Base-by-base conservation (phyloP, 2,113 vertebrate genomes). In the Colius striatus region DNA sequence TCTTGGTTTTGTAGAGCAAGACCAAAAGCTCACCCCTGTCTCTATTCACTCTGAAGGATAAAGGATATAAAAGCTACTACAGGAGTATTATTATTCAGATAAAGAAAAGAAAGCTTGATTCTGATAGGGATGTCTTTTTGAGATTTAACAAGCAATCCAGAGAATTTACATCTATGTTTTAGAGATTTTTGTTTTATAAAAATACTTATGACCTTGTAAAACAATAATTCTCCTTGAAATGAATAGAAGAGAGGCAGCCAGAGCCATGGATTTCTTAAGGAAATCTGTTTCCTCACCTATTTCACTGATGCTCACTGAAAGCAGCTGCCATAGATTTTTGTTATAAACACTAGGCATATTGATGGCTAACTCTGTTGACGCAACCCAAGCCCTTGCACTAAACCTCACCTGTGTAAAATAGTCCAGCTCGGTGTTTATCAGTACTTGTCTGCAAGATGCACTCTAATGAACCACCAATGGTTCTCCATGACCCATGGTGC, bases 241-340 rank as follows among this genome's bases (percentile, higher is more conserved):
- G 32, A 88, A 77, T 32, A 19, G 23, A 47, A 72, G 26, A 80
- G 60, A 62, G 23, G 19, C 38, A 79, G 19, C 48, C 55, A 54
- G 38, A 91, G 45, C 41, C 84, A 79, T 3, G 58, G 74, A 63
- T 41, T 81, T 30, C 57, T 75, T 89, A 71, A 68, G 75, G 66
- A 89, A 90, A 68, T 81, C 55, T 94, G 19, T 81, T 89, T 80
- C 54, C 78, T 91, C 63, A 74, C 34, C 36, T 87, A n/a, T 88
- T 91, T 95, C 66, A 57, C 54, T n/a, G 36, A 76, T 60, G 43
- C n/a, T 83, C 43, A 47, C 53, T 68, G 85, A 75, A 67, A 90
- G 43, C 36, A 92, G 60, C 76, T 84, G 61, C 76, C 76, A 43
- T 90, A 45, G n/a, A 30, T 78, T 88, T 88, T 86, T 63, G 15